Evolutionary conservation across 2,888 invertebrate species (phyloP), one percentile per base, ranked within the genome.

Genomic region (Chymomyza procnemis): DNA sequence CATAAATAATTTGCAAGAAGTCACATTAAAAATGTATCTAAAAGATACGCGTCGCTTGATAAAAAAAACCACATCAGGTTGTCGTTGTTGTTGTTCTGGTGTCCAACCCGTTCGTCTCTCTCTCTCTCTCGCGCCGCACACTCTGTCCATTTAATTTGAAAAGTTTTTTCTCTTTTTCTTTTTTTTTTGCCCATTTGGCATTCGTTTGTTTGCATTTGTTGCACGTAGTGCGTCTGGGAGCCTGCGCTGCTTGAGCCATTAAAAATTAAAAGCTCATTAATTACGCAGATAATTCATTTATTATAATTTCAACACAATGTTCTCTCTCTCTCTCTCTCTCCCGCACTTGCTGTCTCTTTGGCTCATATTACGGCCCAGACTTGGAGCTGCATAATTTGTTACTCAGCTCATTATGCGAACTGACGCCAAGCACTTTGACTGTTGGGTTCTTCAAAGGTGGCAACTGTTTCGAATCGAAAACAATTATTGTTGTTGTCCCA

Each of bases 231-330:
- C 34, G 34, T 61, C 64, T 69, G 74, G 73, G 73, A 73, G 80
- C 70, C 75, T 74, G 80, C 74, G 80, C 59, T 64, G 78, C 73
- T 69, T 62, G 79, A 73, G 70, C 76, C 79, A 88, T 89, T 88
- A 81, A 89, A 88, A 88, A 89, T 89, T 89, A 89, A 89, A 89
- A 89, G 85, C 87, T 89, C 89, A 89, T 89, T 89, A 89, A 89
- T 89, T 89, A 89, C 73, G 74, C 79, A 83, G 88, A 89, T 89
- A 88, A 89, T 88, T 88, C 87, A 89, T 89, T 89, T 83, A 81
- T 88, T 88, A 87, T 83, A 80, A 78, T 88, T 88, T 89, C 88
- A 89, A 88, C 90, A 88, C 88, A 81, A 76, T 75, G 58, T 4
- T 21, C 19, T 59, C 58, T 60, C 41, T n/a, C n/a, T n/a, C 26